Evolutionary conservation across 2,888 invertebrate genomes (phyloP).

Genomic region (Drosophila subquinaria): DNA sequence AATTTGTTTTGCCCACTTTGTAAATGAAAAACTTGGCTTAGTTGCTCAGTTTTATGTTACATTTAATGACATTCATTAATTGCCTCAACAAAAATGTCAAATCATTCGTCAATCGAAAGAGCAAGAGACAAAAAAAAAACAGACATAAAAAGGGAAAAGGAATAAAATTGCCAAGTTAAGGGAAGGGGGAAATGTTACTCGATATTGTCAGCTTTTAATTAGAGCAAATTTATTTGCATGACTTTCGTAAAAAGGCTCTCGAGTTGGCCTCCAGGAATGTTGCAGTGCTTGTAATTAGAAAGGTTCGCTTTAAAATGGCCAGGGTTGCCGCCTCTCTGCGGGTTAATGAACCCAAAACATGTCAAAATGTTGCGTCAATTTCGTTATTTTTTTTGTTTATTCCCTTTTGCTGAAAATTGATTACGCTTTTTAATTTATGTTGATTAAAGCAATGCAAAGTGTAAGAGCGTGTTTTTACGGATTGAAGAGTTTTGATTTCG

Average conservation of each 20-base stretch:
- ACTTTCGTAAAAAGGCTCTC: constrained; percentile 52
- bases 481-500: background rate
- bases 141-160: constrained; percentile 2
- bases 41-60: constrained; percentile 57
- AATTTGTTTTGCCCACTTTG: constrained; percentile 60
- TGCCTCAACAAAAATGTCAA: constrained; percentile 60
- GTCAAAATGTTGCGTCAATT: constrained; percentile 55
- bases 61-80: constrained; percentile 71
- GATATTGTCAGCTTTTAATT: constrained; percentile 69
- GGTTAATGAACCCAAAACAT: constrained; percentile 64
- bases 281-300: constrained; percentile 48
- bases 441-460: constrained; percentile 33
- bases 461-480: background rate
- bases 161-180: background rate
- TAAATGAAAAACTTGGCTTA: constrained; percentile 61
- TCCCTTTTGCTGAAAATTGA: constrained; percentile 26
- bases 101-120: constrained; percentile 59
- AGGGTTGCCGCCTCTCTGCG: constrained; percentile 13
- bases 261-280: constrained; percentile 32
- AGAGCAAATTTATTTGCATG: constrained; percentile 69
- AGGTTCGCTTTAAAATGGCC: constrained; percentile 32
- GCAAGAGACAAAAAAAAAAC: constrained; percentile 14
- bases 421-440: constrained; percentile 55
- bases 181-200: constrained; percentile 35
- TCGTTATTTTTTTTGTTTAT: constrained; percentile 12